Base-by-base conservation (phyloP, 1,140 invertebrate species). In the Leptoteleia sp. region DNA sequence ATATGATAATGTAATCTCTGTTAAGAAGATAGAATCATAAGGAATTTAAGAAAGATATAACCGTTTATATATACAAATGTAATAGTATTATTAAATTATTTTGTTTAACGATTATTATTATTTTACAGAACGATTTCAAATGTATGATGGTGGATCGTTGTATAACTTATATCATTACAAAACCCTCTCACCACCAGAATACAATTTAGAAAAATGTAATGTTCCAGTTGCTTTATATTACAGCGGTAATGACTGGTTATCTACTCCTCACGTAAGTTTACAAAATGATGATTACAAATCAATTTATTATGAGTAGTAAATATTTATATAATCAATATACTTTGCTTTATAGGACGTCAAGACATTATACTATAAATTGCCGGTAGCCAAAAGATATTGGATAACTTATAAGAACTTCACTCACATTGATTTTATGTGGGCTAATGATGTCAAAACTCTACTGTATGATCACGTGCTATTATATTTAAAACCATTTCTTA, bases 211-310 rank as follows among this genome's bases (percentile, higher is more conserved):
- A 3, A 13, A 25, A 6, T 31, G 37, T 4, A 43, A 11, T 33
- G 40, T 55, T 27, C 17, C 12, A 22, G 40, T 45, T 0, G 47
- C 25, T 4, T 17, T 67, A 4, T 67, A 13, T 12, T 45, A 55
- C 9, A 67, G 62, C 6, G 4, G 47, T 13, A 45, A 55, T 25
- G 62, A 67, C n/a, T 67, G 62, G 62, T 15, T 67, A 45, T 33
- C 62, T 37, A 67, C 62, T 9, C 48, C 48, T 6, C 0, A 64
- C 33, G 59, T 62, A 13, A 4, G 22, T 27, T 9, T 27, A 55
- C 3, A 57, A 31, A 31, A 43, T 0, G 12, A 12, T n/a, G n/a
- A n/a, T n/a, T n/a, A n/a, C n/a, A n/a, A n/a, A n/a, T n/a, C n/a
- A n/a, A n/a, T n/a, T n/a, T n/a, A n/a, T n/a, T n/a, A n/a, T n/a